Conservation (phyloP, 2,797 vertebrate species). For the Paguma larvata region DNA sequence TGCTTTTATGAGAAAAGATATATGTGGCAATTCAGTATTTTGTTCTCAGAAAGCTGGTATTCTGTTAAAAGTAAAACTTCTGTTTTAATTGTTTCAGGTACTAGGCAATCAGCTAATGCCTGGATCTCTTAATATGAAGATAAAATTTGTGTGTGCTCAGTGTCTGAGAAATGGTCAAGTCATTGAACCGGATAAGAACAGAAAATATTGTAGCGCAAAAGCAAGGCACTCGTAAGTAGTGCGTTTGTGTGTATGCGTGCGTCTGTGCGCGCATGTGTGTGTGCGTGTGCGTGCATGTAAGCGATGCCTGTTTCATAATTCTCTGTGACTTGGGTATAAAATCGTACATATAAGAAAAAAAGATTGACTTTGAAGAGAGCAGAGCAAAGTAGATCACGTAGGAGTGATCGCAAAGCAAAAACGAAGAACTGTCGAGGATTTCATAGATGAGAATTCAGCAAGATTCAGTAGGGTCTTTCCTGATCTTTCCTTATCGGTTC, state of each 20-base stretch:
- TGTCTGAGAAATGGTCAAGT: slow-evolving; percentile 98
- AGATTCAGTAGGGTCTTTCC: slow-evolving; percentile 22
- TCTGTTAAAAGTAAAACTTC: slow-evolving; percentile 44
- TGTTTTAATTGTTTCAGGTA: slow-evolving; percentile 86
- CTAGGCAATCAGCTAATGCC: slow-evolving; percentile 90
- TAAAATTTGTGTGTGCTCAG: slow-evolving; percentile 98
- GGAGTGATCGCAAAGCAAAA: background rate
- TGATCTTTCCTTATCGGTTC: background rate
- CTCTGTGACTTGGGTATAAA: background rate
- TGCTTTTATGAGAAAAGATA: background rate
- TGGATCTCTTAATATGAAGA: slow-evolving; percentile 95
- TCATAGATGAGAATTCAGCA: slow-evolving; percentile 37
- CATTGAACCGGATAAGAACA: slow-evolving; percentile 97
- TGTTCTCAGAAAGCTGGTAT: slow-evolving; percentile 42
- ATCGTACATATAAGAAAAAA: background rate
- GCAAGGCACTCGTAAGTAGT: slow-evolving; percentile 96
- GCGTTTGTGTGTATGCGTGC: background rate
- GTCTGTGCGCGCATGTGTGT: background rate
- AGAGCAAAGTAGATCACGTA: background rate
- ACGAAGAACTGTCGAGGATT: background rate
- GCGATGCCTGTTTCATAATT: background rate
- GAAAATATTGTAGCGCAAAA: slow-evolving; percentile 98
- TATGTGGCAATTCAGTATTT: background rate
- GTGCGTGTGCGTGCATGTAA: background rate
- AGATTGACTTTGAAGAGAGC: background rate